A percentile compares a stretch with the other conserved stretches of the same genome.
Evolutionary conservation across 1,140 invertebrate species (phyloP).

Genomic region (Pachypeltis micranthus): DNA sequence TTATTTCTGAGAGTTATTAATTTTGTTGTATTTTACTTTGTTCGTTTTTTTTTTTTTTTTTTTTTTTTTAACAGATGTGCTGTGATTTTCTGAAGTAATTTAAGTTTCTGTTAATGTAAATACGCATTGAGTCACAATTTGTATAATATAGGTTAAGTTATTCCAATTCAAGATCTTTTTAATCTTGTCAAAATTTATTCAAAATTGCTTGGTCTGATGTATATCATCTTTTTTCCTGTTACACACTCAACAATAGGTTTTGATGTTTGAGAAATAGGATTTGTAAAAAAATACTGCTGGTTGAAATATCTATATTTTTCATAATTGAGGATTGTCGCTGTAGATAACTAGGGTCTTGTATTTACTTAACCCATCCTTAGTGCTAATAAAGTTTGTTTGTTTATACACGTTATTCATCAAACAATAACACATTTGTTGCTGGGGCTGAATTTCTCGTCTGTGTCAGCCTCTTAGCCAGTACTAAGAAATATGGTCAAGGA

Average conservation of each 20-base stretch:
- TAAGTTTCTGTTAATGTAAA: neutral
- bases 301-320: slow-evolving; percentile 5
- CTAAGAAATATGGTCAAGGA: no score
- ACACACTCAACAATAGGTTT: neutral
- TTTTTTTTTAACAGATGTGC: slow-evolving; percentile 1
- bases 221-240: neutral
- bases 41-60: neutral
- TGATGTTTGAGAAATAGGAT: neutral
- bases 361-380: neutral
- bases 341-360: neutral
- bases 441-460: no score
- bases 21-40: no score
- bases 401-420: no score
- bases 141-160: slow-evolving; percentile 2
- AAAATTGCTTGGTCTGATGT: neutral
- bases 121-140: slow-evolving; percentile 2
- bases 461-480: no score
- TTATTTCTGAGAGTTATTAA: no score
- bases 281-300: slow-evolving; percentile 1
- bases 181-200: neutral
- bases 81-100: slow-evolving; percentile 1
- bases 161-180: neutral
- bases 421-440: no score
- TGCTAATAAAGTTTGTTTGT: neutral
- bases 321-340: slow-evolving; percentile 4